phyloP scores from a whole-genome alignment of 2,797 vertebrate species.

The Spinibarbus caldwelli region DNA sequence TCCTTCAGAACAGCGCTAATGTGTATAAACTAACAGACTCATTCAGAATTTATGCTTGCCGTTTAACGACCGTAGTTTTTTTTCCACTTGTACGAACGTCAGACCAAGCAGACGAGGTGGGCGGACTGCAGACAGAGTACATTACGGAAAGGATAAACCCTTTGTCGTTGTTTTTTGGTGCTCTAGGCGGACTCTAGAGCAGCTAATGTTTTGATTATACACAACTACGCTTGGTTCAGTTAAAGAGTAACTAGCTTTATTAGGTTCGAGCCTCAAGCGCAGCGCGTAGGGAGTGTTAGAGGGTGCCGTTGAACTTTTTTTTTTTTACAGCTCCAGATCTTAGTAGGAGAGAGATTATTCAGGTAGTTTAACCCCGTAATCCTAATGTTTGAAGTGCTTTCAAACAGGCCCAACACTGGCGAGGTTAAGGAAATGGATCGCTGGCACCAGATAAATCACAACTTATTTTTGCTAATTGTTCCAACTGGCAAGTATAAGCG shows the following conservation, averaged over 20 bases:
- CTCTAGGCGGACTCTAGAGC: constrained; percentile 11
- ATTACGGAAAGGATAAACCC: constrained; percentile 23
- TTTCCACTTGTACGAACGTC: constrained; percentile 3
- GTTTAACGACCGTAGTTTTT: constrained; percentile 14
- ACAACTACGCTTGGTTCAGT: constrained; percentile 33
- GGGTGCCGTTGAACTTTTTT: constrained; percentile 19
- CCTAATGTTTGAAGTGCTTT: constrained; percentile 55
- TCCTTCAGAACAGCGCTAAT: constrained; percentile 27
- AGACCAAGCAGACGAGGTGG: background rate
- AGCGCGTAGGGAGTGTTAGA: constrained; percentile 11
- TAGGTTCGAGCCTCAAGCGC: constrained; percentile 44
- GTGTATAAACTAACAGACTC: constrained; percentile 42
- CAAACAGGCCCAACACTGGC: constrained; percentile 44
- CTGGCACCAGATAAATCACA: constrained; percentile 54
- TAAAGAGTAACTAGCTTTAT: constrained; percentile 47
- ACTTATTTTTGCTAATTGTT: constrained; percentile 56
- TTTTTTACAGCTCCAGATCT: constrained; percentile 48
- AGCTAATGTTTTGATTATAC: constrained; percentile 50
- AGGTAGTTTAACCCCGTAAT: constrained; percentile 63
- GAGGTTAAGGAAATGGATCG: constrained; percentile 55
- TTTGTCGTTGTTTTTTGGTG: constrained; percentile 25
- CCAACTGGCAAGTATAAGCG: constrained; percentile 41
- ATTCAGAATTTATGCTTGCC: constrained; percentile 30
- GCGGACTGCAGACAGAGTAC: constrained; percentile 14
- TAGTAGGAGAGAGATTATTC: constrained; percentile 60